Evolutionary conservation across 2,888 invertebrate species (phyloP), one percentile per base, ranked within the genome.

Genomic region (Parnassius glacialis): DNA sequence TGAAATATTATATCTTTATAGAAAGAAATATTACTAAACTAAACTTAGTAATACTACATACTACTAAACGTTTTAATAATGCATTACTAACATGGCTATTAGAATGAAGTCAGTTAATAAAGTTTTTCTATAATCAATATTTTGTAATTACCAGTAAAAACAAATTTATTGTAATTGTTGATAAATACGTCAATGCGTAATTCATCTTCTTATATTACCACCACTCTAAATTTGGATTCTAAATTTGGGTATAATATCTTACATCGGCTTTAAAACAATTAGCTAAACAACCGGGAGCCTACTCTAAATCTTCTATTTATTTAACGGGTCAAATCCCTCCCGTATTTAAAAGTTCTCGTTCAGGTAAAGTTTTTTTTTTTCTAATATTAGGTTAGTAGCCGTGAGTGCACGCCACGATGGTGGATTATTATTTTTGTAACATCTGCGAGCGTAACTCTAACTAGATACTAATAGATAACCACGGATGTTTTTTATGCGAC

Each of bases 401-500:
- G 71, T 70, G 70, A 70, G 70, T 68, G 66, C 57, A 62, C 65
- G 72, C 67, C 65, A 64, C 64, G 59, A 68, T 54, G 68, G 71
- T 75, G 83, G 87, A 89, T 91, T 90, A 90, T 87, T 86, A 86
- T 85, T 84, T 82, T 74, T 74, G 83, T 84, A 87, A 87, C 90
- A 90, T 90, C 88, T 90, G 90, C 87, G 86, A 80, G 71, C 78
- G 82, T 82, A 84, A 83, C 83, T 83, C 84, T 86, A 90, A 90
- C 89, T 89, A 88, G 91, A 91, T 88, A 90, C 88, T 87, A 89
- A 90, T 90, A 90, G 90, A 89, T 89, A 89, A 88, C 89, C 87
- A 80, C 90, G 85, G 88, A 84, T 90, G 90, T 75, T 90, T 90
- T 91, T 90, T 90, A 90, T 90, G 81, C 75, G 77, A 73, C 73